Base-by-base conservation (phyloP, 2,113 vertebrate genomes). In the Hemiscyllium ocellatum region DNA sequence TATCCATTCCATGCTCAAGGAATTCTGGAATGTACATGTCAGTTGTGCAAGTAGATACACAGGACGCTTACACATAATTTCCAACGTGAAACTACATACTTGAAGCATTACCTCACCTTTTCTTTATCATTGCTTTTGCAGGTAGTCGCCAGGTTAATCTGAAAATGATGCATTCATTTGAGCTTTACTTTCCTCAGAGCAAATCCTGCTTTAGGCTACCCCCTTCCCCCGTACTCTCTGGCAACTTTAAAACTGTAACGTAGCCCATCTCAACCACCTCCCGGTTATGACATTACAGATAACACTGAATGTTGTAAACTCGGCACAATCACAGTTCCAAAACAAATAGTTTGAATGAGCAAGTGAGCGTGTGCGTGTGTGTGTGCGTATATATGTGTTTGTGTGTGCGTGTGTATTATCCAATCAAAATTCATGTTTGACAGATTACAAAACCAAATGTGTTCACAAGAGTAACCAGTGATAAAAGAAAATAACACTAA, bases 21-120 rank as follows among this genome's bases (percentile, higher is more conserved):
- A 95, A 95, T 95, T 52, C 94, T 95, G 94, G 94, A 95, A 95
- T 95, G 94, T 95, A 95, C 69, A 76, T 68, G 94, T 50, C 20
- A 47, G 29, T 69, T 47, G 29, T 76, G 33, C 94, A 72, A 95
- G 93, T 70, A 94, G 66, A 94, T 94, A 70, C 93, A 94, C 12
- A 70, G 94, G 94, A 50, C 68, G 50, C 69, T 95, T 61, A 52
- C 69, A 95, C 69, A 95, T 76, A 50, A 52, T 72, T 95, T 95
- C 69, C 94, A 95, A 95, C 47, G 12, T 72, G 69, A 95, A 95
- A 70, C 93, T 37, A 95, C 94, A 95, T 95, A 95, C 52, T 95
- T 95, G 37, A 76, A 52, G 69, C 94, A 95, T 95, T 72, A 95
- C 94, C 26, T 95, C 94, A 95, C 94, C 13, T 33, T 72, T 95